Evolutionary conservation across 2,113 vertebrate genomes (phyloP).

Genomic region (Pagrus major): DNA sequence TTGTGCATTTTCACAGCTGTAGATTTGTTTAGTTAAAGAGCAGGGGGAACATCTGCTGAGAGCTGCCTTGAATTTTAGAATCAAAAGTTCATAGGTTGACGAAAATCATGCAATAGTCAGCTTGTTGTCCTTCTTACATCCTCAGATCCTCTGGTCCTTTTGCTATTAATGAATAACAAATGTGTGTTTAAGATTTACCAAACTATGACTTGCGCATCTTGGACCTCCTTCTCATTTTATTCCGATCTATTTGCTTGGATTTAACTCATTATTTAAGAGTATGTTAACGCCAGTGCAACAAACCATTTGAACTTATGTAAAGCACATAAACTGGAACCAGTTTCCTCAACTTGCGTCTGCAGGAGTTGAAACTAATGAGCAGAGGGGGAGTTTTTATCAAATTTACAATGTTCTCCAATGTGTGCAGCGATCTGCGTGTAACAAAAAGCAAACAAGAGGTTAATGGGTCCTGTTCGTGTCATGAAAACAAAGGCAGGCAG

Average conservation of each 20-base stretch:
- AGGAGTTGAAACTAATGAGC: slow-evolving; percentile 13
- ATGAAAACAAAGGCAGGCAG: slow-evolving; percentile 64
- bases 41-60: not conserved
- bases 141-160: not conserved
- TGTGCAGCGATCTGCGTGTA: slow-evolving; percentile 42
- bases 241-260: not conserved
- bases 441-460: slow-evolving; percentile 41
- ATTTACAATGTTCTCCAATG: not conserved
- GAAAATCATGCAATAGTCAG: not conserved
- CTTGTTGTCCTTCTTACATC: not conserved
- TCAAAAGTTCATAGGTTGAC: not conserved
- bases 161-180: slow-evolving; percentile 26
- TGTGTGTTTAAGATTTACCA: not conserved
- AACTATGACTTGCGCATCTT: not conserved
- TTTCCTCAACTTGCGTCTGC: not conserved
- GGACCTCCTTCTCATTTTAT: slow-evolving; percentile 1
- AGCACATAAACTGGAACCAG: not conserved
- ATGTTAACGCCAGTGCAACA: not conserved
- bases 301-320: slow-evolving; percentile 7
- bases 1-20: slow-evolving; percentile 20
- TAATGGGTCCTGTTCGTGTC: slow-evolving; percentile 40
- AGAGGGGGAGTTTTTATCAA: slow-evolving; percentile 8
- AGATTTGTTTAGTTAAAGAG: not conserved
- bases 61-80: not conserved
- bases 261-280: not conserved